Conservation (phyloP, 2,113 vertebrate genomes). For the Stigmatopora nigra region DNA sequence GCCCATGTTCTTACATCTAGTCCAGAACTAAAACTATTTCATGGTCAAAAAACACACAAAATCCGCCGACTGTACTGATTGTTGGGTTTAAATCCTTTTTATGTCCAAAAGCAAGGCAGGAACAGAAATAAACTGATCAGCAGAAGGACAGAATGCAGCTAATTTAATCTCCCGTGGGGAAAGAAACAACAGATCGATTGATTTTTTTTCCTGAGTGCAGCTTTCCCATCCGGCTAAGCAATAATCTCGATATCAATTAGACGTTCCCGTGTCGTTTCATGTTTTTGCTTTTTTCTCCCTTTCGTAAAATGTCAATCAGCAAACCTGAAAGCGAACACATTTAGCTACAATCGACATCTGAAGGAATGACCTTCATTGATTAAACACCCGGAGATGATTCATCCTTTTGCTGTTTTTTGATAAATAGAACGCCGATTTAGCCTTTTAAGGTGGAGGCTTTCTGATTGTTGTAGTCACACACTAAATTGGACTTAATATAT, state of each 20-base stretch:
- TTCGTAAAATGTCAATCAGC: background rate
- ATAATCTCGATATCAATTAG: conserved; percentile 2
- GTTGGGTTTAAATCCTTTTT: conserved; percentile 43
- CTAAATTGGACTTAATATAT: no score
- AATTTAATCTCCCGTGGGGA: conserved; percentile 17
- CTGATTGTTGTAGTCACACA: no score
- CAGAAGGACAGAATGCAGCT: conserved; percentile 11
- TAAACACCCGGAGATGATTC: background rate
- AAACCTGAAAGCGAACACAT: background rate
- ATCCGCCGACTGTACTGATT: conserved; percentile 44
- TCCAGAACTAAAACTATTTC: background rate
- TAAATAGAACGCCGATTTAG: background rate
- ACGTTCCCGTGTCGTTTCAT: background rate
- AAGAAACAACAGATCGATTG: conserved; percentile 16
- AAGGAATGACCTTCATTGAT: background rate
- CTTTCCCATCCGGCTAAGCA: background rate
- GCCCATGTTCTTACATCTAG: conserved; percentile 17
- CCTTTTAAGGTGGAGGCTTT: background rate
- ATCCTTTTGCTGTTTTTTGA: background rate
- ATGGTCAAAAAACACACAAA: conserved; percentile 1
- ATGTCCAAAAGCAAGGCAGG: conserved; percentile 28
- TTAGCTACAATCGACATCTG: background rate
- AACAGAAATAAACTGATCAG: conserved; percentile 27
- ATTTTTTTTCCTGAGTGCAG: conserved; percentile 10
- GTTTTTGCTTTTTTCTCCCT: background rate